These are phyloP conservation scores for Teleogryllus oceanicus DNA, from an alignment of 2,888 invertebrate species.

Conservation along the genomic window DNA sequence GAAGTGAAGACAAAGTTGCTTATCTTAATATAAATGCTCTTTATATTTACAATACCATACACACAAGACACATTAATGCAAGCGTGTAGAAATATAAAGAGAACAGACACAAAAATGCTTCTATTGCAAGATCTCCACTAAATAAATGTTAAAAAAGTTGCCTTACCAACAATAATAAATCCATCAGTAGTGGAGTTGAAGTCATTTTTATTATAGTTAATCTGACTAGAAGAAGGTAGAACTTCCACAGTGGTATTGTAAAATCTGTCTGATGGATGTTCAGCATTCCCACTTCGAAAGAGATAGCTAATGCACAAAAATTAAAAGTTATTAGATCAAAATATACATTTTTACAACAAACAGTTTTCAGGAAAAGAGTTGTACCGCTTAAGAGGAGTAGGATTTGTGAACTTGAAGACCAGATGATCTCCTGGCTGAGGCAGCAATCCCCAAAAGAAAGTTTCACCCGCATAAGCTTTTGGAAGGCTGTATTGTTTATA, in stretches of 20 bases:
- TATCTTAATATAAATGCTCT: too few relatives aligned
- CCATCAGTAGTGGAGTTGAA: constrained; percentile 62
- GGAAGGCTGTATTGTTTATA: constrained; percentile 75
- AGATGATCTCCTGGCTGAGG: constrained; percentile 80
- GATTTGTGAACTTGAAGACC: constrained; percentile 73
- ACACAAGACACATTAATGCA: too few relatives aligned
- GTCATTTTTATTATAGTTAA: constrained; percentile 31
- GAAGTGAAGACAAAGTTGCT: too few relatives aligned
- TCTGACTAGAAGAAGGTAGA: constrained; percentile 49
- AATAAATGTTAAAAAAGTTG: too few relatives aligned
- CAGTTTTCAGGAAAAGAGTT: background rate
- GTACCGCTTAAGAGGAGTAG: constrained; percentile 66
- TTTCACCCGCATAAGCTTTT: constrained; percentile 80
- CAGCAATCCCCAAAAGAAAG: constrained; percentile 87
- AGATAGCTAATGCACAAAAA: constrained; percentile 59
- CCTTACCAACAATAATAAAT: constrained; percentile 64
- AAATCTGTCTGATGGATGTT: constrained; percentile 84
- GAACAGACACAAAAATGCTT: too few relatives aligned
- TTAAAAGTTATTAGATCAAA: constrained; percentile 24
- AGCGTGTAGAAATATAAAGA: too few relatives aligned
- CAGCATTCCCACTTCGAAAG: constrained; percentile 84
- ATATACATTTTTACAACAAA: background rate
- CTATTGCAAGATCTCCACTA: too few relatives aligned
- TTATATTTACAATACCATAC: too few relatives aligned
- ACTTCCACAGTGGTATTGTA: constrained; percentile 83